Evolutionary conservation across 2,797 vertebrate species (phyloP).

Genomic region (Myioborus miniatus): DNA sequence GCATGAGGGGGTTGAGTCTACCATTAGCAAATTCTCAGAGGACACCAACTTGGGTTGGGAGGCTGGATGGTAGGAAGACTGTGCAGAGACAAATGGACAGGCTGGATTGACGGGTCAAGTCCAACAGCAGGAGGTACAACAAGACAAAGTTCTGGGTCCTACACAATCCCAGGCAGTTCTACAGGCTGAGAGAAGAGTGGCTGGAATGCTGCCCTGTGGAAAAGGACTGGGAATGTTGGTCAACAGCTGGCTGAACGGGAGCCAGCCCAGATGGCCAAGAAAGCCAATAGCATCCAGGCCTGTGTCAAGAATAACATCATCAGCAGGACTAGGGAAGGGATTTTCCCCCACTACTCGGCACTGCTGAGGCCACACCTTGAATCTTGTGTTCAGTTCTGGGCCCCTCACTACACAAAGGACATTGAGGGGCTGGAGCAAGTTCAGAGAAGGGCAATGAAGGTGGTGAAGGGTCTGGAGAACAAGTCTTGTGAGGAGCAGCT

Average conservation of each 20-base stretch:
- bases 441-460: not conserved
- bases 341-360: accelerated
- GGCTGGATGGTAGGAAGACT: not conserved
- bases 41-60: accelerated
- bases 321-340: not conserved
- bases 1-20: too few species aligned
- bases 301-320: not conserved
- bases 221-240: not conserved
- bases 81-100: not conserved
- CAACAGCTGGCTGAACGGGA: not conserved
- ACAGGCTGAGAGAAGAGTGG: not conserved
- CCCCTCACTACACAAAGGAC: not conserved
- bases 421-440: accelerated
- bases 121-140: not conserved
- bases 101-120: not conserved
- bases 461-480: not conserved
- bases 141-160: not conserved
- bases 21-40: not conserved
- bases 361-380: not conserved
- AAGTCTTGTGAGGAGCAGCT: not conserved
- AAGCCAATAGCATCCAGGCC: too few species aligned
- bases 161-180: not conserved
- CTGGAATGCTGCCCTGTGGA: not conserved
- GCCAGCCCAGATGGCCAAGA: not conserved
- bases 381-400: not conserved